These are phyloP conservation scores for Enchytraeus crypticus DNA, from an alignment of 2,888 invertebrate genomes.

Conservation along the genomic window DNA sequence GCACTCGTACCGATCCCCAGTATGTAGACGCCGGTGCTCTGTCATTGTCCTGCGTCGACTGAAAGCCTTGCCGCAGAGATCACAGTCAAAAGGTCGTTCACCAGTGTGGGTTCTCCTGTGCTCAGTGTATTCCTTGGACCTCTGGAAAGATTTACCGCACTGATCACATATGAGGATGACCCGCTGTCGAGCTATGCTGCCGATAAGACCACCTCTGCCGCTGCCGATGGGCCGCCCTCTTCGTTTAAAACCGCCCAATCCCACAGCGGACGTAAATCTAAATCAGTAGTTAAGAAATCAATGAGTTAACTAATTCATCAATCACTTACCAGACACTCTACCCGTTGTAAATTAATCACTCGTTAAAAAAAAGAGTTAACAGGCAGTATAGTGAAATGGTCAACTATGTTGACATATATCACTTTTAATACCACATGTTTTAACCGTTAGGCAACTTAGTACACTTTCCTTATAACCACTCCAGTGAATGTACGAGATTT, in stretches of 20 bases:
- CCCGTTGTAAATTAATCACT: too few species aligned
- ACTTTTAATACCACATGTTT: too few species aligned
- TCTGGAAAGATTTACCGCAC: constrained; percentile 2
- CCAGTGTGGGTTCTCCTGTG: constrained; percentile 55
- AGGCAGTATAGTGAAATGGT: too few species aligned
- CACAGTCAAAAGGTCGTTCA: constrained; percentile 98
- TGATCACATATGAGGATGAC: constrained; percentile 1
- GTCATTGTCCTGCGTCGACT: constrained; percentile 97
- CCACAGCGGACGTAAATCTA: too few species aligned
- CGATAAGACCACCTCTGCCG: not conserved
- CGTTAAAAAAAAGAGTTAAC: too few species aligned
- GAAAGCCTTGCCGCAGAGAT: constrained; percentile 95
- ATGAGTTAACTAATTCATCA: too few species aligned
- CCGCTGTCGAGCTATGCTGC: not conserved
- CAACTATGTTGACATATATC: too few species aligned
- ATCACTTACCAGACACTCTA: too few species aligned
- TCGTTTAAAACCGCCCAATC: not conserved
- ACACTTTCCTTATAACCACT: too few species aligned
- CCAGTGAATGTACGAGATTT: too few species aligned
- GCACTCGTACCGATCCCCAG: not conserved
- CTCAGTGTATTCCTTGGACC: constrained; percentile 31
- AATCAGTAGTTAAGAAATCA: too few species aligned
- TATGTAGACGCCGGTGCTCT: constrained; percentile 97
- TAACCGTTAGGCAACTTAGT: too few species aligned
- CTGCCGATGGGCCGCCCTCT: not conserved